Percentiles rank a stretch among this genome's conserved stretches.
Evolutionary conservation across 2,888 invertebrate species (phyloP).

Genomic region (Arrhopalites spinosus): DNA sequence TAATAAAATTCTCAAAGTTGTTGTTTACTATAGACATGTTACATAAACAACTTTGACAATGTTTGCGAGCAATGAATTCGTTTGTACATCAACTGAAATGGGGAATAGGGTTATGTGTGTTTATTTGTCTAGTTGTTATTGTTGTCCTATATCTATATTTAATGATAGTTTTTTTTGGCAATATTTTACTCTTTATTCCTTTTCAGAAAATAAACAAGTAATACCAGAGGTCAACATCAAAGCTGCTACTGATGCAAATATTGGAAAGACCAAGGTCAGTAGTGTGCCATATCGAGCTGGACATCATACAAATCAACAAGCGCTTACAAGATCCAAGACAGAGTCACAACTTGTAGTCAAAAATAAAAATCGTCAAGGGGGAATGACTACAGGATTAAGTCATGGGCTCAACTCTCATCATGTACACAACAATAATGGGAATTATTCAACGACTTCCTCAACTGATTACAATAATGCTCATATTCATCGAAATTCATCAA

Average conservation of each 20-base stretch:
- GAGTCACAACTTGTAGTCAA: conserved; percentile 53
- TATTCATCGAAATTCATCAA: conserved; percentile 44
- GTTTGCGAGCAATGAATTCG: no score
- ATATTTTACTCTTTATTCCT: neutral
- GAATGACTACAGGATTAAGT: neutral
- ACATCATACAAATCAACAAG: conserved; percentile 15
- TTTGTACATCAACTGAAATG: no score
- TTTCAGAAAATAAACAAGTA: conserved; percentile 6
- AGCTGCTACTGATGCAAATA: neutral
- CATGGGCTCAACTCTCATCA: neutral
- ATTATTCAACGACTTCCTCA: neutral
- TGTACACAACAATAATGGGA: neutral
- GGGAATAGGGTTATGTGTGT: no score
- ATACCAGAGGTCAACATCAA: conserved; percentile 15
- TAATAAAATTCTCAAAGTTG: no score
- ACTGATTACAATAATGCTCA: conserved; percentile 34
- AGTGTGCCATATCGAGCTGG: neutral
- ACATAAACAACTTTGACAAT: no score
- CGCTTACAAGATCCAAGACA: conserved; percentile 46
- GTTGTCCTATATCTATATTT: no score
- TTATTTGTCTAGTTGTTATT: neutral
- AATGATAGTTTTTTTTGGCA: no score
- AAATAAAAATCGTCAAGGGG: conserved; percentile 41
- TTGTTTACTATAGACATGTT: no score
- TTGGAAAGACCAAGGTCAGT: neutral